Evolutionary conservation across 1,140 invertebrate species (phyloP), one percentile per base, ranked within the genome.

Genomic region (Drosophila pachea): DNA sequence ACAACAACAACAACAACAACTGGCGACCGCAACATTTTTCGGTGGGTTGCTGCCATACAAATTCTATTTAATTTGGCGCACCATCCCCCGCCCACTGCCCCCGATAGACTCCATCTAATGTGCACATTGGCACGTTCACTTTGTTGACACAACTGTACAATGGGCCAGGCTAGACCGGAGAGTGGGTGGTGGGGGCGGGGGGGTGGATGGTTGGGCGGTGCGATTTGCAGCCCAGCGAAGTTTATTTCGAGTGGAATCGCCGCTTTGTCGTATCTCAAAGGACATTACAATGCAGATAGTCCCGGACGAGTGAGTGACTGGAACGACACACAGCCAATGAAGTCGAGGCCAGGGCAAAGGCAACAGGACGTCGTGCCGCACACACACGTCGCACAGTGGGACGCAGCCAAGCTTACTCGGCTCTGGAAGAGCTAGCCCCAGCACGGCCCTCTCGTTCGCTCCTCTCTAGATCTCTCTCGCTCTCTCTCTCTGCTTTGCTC

Each of bases 211-310:
- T 6, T 6, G 29, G 36, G 7, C 7, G 36, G 36, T 36, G 56
- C 31, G 22, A n/a, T 9, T 40, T 59, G 62, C 70, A 63, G 66
- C 45, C 58, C 58, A 66, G 53, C 70, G 68, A 78, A 84, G 79
- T 83, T 76, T 84, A 84, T 84, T 83, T 83, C 76, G 73, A 83
- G 73, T 83, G 68, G 81, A 84, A 86, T 83, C 79, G 81, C 79
- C 79, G 79, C 68, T 84, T 84, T 79, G 63, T 71, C 81, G 71
- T 83, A 83, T 83, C 79, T 84, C 81, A 73, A 64, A 83, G 81
- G 79, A 83, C 79, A 84, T 83, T 83, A 84, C 81, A 79, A 84
- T 83, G 79, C 79, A 83, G 79, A 83, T 83, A 83, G 76, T 76
- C 63, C 62, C 54, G 43, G 73, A 65, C 62, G 64, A 83, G 68